These are phyloP conservation scores for Lasioglossum leucozonium DNA, from an alignment of 2,888 invertebrate genomes.

Conservation along the genomic window DNA sequence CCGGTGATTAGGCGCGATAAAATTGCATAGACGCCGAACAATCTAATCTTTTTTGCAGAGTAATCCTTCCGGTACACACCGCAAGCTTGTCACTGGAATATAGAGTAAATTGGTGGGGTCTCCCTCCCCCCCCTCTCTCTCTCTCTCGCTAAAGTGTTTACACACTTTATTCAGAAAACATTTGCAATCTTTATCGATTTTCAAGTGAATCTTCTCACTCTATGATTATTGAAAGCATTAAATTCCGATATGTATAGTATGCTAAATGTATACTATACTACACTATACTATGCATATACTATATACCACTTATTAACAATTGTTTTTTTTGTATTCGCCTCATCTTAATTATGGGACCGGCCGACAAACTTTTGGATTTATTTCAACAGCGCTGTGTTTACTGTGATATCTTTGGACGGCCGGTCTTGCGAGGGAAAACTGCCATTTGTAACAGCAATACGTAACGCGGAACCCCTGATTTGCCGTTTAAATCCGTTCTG, in stretches of 20 bases:
- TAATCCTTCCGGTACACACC: neutral
- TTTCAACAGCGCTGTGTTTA: neutral
- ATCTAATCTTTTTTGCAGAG: neutral
- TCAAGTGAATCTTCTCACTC: neutral
- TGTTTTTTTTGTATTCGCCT: too few species aligned
- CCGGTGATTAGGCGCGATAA: constrained; percentile 11
- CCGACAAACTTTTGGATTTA: too few species aligned
- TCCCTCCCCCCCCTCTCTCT: too few species aligned
- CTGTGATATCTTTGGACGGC: neutral
- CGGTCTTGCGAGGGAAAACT: constrained; percentile 41
- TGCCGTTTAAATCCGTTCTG: constrained; percentile 64
- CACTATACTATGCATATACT: too few species aligned
- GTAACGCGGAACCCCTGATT: constrained; percentile 43
- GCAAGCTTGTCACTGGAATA: neutral
- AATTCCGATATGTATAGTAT: too few species aligned
- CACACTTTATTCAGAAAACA: neutral
- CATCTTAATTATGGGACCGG: too few species aligned
- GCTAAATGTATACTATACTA: too few species aligned
- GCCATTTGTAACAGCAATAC: constrained; percentile 56
- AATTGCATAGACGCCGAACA: neutral
- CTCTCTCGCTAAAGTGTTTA: neutral
- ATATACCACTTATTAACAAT: too few species aligned
- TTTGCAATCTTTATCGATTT: neutral
- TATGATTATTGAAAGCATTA: neutral
- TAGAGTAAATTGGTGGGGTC: neutral